Percentiles rank a stretch among this genome's conserved stretches.
phyloP scores from a whole-genome alignment of 2,797 vertebrate species.

The Acrossocheilus wenchowensis region DNA sequence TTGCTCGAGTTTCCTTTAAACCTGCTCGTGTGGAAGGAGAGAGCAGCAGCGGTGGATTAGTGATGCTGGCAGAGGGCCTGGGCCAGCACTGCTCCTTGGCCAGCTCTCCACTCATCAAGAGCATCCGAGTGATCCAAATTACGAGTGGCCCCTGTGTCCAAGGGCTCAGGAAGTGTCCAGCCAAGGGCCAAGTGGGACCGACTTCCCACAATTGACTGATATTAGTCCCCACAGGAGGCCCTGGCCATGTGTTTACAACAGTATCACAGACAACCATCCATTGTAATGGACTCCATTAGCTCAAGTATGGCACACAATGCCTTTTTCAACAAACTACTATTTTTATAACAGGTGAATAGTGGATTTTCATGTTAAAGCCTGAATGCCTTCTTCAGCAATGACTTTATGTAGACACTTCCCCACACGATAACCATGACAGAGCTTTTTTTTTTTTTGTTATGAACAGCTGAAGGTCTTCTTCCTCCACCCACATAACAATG shows the following conservation, averaged over 20 bases:
- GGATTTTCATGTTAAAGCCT: neutral
- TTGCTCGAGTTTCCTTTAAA: constrained; percentile 56
- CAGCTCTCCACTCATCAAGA: constrained; percentile 45
- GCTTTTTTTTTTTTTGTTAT: constrained; percentile 35
- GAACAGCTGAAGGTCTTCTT: constrained; percentile 39
- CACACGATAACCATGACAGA: constrained; percentile 23
- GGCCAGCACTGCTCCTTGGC: constrained; percentile 50
- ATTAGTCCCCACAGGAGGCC: constrained; percentile 62
- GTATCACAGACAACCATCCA: constrained; percentile 60
- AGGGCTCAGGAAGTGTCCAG: constrained; percentile 62
- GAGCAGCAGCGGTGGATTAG: constrained; percentile 56
- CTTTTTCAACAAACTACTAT: neutral
- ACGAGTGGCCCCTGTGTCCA: constrained; percentile 50
- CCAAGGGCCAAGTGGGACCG: constrained; percentile 61
- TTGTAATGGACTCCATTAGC: constrained; percentile 51
- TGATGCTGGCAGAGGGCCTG: constrained; percentile 45
- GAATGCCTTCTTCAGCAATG: neutral
- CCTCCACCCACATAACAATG: constrained; percentile 27
- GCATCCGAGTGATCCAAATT: constrained; percentile 49
- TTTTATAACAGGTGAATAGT: constrained; percentile 22
- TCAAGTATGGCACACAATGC: constrained; percentile 36
- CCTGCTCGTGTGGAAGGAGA: constrained; percentile 37
- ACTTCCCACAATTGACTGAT: constrained; percentile 64
- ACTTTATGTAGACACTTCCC: constrained; percentile 11
- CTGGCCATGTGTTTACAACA: constrained; percentile 59